These are phyloP conservation scores for Falco rusticolus DNA, from an alignment of 2,797 vertebrate species.

Conservation along the genomic window DNA sequence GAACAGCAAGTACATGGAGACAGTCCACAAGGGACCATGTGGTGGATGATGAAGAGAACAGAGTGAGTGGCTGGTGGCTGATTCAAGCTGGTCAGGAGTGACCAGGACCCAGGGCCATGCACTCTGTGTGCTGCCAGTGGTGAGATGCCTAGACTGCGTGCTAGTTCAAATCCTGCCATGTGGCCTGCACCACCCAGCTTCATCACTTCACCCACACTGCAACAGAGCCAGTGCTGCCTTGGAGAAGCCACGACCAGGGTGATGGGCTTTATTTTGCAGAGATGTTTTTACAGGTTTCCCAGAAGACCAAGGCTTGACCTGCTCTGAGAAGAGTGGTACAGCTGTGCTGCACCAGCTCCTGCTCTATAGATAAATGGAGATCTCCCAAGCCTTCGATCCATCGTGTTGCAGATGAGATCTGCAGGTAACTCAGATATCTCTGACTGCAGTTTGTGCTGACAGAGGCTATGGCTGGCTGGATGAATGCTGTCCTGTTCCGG, in stretches of 20 bases:
- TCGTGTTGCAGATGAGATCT: not conserved
- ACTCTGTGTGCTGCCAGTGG: not conserved
- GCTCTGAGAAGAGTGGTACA: not conserved
- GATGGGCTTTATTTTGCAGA: not conserved
- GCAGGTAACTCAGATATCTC: not conserved
- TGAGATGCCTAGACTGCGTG: not conserved
- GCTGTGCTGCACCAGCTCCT: not conserved
- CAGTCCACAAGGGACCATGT: rapidly evolving
- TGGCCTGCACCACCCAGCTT: not conserved
- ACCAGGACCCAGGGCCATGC: not conserved
- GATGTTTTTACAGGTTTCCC: not conserved
- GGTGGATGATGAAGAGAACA: not conserved
- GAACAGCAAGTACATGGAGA: not conserved
- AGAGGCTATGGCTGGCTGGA: not conserved
- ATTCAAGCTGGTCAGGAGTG: not conserved
- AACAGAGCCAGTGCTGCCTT: rapidly evolving
- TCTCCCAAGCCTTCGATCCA: not conserved
- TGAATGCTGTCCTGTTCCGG: not conserved
- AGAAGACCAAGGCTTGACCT: not conserved
- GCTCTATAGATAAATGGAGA: not conserved
- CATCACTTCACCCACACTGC: not conserved
- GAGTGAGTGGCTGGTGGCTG: not conserved
- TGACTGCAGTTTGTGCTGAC: not conserved
- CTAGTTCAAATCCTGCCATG: not conserved
- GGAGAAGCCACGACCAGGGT: not conserved